These are phyloP conservation scores for Cybosia mesomella DNA, from an alignment of 2,888 invertebrate genomes.

Conservation along the genomic window DNA sequence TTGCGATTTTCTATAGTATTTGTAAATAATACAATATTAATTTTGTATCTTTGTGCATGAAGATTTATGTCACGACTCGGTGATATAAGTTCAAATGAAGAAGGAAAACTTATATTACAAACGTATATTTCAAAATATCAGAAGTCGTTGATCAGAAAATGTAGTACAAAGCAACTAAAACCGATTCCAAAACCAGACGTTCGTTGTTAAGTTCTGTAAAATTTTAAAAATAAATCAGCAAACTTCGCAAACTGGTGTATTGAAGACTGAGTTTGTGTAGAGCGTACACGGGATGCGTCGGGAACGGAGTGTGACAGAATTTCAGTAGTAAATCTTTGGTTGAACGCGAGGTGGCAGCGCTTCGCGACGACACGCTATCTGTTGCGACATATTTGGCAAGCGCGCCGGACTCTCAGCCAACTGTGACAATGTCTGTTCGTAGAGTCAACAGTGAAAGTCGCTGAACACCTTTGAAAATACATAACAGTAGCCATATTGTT, in stretches of 20 bases:
- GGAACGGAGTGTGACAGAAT: constrained; percentile 68
- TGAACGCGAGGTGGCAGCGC: constrained; percentile 44
- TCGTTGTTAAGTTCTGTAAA: constrained; percentile 55
- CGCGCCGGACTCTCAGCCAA: constrained; percentile 72
- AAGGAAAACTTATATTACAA: not conserved
- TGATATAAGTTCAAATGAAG: not conserved
- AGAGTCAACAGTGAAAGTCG: constrained; percentile 21
- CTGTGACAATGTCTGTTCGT: constrained; percentile 74
- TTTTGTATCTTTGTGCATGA: not conserved
- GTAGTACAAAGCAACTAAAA: constrained; percentile 30
- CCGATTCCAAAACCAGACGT: constrained; percentile 42
- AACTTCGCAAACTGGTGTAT: constrained; percentile 47
- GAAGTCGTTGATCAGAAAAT: constrained; percentile 39
- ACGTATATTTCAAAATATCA: constrained; percentile 32
- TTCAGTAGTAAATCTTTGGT: constrained; percentile 71
- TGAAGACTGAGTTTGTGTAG: constrained; percentile 40
- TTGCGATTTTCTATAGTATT: too few species aligned
- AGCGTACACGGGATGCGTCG: constrained; percentile 44
- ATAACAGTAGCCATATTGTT: not conserved
- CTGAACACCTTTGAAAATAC: not conserved
- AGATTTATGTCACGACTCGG: not conserved
- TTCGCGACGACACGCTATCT: constrained; percentile 64
- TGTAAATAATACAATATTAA: not conserved
- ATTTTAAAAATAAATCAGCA: constrained; percentile 67
- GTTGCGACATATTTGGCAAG: constrained; percentile 84